A percentile compares a stretch with the other conserved stretches of the same genome.
phyloP scores from a whole-genome alignment of 2,797 vertebrate genomes.

The Hyperoplus lanceolatus region DNA sequence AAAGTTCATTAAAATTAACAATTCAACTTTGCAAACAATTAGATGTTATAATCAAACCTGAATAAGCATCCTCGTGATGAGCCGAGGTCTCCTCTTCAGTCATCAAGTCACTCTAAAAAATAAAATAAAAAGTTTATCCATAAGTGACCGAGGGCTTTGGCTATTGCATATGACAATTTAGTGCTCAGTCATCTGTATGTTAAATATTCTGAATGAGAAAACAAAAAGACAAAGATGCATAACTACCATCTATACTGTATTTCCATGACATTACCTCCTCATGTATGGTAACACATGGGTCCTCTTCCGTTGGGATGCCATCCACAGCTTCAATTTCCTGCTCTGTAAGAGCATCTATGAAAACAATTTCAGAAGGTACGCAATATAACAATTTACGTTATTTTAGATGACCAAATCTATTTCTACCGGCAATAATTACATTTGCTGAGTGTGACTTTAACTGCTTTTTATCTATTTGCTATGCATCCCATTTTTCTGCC shows the following conservation, averaged over 20 bases:
- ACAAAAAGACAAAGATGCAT: background rate
- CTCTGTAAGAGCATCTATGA: conserved; percentile 22
- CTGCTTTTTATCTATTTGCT: too few relatives aligned
- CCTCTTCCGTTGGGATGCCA: conserved; percentile 1
- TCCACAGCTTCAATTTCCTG: conserved; percentile 1
- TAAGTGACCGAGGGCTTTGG: conserved; percentile 2
- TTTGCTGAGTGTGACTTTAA: background rate
- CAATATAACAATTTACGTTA: too few relatives aligned
- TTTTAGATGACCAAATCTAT: background rate
- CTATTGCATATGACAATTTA: too few relatives aligned
- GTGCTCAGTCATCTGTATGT: too few relatives aligned
- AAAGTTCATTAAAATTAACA: background rate
- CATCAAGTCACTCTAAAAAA: conserved; percentile 43
- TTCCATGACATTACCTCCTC: conserved; percentile 24
- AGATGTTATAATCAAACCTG: conserved; percentile 36
- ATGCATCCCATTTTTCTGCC: too few relatives aligned
- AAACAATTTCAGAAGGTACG: background rate
- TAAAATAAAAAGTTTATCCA: background rate
- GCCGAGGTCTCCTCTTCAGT: conserved; percentile 8
- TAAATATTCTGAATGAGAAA: too few relatives aligned
- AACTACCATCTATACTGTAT: background rate
- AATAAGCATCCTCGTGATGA: background rate
- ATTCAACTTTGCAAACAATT: background rate
- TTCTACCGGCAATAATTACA: background rate
- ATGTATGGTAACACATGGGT: background rate